Conservation (phyloP, 1,140 invertebrate species). For the Aphidius ervi region DNA sequence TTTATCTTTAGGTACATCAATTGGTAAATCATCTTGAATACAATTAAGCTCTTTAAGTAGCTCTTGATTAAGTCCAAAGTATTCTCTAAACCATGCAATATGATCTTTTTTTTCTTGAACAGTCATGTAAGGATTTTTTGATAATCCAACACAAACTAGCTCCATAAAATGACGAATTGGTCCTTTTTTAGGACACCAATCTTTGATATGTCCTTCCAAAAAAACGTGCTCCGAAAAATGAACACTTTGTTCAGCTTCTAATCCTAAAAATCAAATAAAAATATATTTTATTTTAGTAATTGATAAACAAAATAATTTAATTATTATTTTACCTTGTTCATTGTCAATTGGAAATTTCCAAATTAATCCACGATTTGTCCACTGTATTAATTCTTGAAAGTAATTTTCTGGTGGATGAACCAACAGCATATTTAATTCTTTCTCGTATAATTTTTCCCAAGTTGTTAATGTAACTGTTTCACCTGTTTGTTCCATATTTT, state of each 20-base stretch:
- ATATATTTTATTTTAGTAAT: neutral
- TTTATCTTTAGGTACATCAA: neutral
- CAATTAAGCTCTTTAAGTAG: constrained; percentile 66
- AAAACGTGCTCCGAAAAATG: constrained; percentile 93
- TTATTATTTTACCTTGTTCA: constrained; percentile 75
- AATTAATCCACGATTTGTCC: constrained; percentile 91
- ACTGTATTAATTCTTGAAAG: constrained; percentile 89
- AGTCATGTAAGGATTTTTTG: constrained; percentile 89
- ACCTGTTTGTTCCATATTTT: constrained; percentile 27
- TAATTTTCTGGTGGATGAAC: constrained; percentile 77
- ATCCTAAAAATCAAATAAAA: too few species aligned
- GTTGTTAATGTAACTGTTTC: constrained; percentile 50
- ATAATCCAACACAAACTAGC: constrained; percentile 86
- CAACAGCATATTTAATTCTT: constrained; percentile 62
- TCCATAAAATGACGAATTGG: constrained; percentile 97
- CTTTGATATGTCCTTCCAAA: constrained; percentile 77
- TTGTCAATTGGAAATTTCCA: constrained; percentile 98
- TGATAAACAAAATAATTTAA: constrained; percentile 19
- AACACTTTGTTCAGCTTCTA: constrained; percentile 73
- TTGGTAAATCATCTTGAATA: constrained; percentile 29
- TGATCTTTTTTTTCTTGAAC: constrained; percentile 86
- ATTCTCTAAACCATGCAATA: constrained; percentile 88
- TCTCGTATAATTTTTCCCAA: constrained; percentile 65
- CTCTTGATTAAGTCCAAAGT: constrained; percentile 78
- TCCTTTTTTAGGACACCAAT: constrained; percentile 84